phyloP scores from a whole-genome alignment of 2,113 vertebrate genomes.

The Tringa solitaria region DNA sequence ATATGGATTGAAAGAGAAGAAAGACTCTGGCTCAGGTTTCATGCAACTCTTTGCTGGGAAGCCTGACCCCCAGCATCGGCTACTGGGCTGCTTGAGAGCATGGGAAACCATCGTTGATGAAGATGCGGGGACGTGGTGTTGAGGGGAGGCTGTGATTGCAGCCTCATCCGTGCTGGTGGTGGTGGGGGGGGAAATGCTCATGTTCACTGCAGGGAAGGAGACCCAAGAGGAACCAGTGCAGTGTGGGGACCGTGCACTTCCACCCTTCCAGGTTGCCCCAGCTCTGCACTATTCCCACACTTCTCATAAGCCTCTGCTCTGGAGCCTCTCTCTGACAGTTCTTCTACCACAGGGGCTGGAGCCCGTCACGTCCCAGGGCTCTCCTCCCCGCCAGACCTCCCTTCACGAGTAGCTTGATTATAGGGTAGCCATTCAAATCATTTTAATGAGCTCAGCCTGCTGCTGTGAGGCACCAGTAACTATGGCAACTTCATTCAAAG shows the following conservation, averaged over 20 bases:
- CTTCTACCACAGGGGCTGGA: neutral
- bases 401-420: slow-evolving; percentile 28
- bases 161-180: neutral
- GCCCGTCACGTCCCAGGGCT: neutral
- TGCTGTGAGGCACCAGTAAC: slow-evolving; percentile 70
- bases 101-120: neutral
- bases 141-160: neutral
- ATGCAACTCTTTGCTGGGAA: neutral
- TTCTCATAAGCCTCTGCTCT: neutral
- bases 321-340: rapidly evolving
- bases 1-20: neutral
- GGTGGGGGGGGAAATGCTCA: no score
- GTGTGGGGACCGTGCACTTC: rapidly evolving
- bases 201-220: neutral
- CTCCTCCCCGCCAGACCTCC: neutral
- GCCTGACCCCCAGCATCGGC: neutral
- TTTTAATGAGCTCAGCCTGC: slow-evolving; percentile 67
- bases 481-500: slow-evolving; percentile 70
- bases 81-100: neutral
- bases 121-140: rapidly evolving
- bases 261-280: neutral
- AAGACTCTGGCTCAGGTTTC: neutral
- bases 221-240: no score
- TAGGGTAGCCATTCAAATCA: slow-evolving; percentile 69
- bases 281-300: neutral